Evolutionary conservation across 1,140 invertebrate species (phyloP), one percentile per base, ranked within the genome.

Genomic region (Nebria ingens): DNA sequence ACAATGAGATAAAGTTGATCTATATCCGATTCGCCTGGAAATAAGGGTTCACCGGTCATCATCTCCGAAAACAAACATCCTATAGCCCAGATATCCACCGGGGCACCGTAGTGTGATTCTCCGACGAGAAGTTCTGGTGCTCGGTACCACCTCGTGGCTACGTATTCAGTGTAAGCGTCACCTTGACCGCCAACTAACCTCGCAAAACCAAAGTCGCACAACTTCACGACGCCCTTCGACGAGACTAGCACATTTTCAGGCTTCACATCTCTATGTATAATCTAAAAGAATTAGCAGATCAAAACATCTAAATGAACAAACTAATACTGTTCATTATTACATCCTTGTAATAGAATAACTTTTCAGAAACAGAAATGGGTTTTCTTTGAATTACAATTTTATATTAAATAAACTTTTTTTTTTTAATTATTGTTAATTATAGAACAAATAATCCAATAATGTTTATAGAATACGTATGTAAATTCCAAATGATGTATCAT

Each of bases 171-270:
- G 67, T 83, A 87, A 0, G 80, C 79, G 61, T 88, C 85, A 0
- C 83, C 82, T 0, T 81, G 76, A 0, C 79, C 76, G 0, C 76
- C 76, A 20, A 84, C 66, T 12, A 84, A 73, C 29, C 90, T 72
- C 0, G 90, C 89, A 69, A 93, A 93, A 1, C 90, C 90, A 65
- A 93, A 90, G 72, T 93, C 90, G 70, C 90, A 93, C 2, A 93
- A 72, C 71, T 94, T 93, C 2, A 93, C 82, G 1, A 93, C 82
- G 0, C 89, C 89, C 23, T 78, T 74, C 53, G 81, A 79, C 19
- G 88, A 91, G 0, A 93, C 84, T 20, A 93, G 71, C 12, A 95
- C 82, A 66, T 95, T 95, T 68, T 93, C 91, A n/a, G 91, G 90
- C 66, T 95, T 95, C 77, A 93, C 80, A 69, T 93, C 91, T 21